phyloP scores from a whole-genome alignment of 2,888 invertebrate species.

The Mystacides longicornis region DNA sequence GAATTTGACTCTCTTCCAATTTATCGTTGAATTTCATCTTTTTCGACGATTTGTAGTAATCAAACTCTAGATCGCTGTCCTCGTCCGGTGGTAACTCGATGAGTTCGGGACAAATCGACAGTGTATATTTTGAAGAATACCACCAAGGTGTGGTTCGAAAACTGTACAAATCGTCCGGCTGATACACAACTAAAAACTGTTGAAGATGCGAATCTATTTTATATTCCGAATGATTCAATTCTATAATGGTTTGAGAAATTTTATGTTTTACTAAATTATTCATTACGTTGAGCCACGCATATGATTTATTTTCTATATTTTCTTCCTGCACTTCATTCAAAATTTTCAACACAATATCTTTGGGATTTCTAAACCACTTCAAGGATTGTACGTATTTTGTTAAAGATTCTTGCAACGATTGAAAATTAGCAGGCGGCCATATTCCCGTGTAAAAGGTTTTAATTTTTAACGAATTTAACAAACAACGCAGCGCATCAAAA shows the following conservation, averaged over 20 bases:
- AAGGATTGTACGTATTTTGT: slow-evolving; percentile 45
- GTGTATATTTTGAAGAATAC: slow-evolving; percentile 39
- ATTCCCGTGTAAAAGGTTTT: slow-evolving; percentile 37
- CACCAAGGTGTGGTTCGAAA: slow-evolving; percentile 54
- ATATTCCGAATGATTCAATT: slow-evolving; percentile 31
- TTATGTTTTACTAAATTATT: slow-evolving; percentile 50
- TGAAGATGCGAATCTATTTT: slow-evolving; percentile 2
- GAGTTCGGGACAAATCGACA: slow-evolving; percentile 27
- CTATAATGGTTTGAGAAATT: slow-evolving; percentile 41
- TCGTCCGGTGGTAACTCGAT: slow-evolving; percentile 37
- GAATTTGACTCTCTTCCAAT: slow-evolving; percentile 15
- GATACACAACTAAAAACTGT: slow-evolving; percentile 46
- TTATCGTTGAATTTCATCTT: slow-evolving; percentile 14
- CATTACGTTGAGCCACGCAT: slow-evolving; percentile 48
- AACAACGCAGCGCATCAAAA: slow-evolving; percentile 41
- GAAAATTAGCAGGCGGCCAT: slow-evolving; percentile 41
- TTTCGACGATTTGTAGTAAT: slow-evolving; percentile 8
- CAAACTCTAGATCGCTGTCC: slow-evolving; percentile 32
- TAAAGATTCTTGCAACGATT: slow-evolving; percentile 42
- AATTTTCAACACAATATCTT: slow-evolving; percentile 45
- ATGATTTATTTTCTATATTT: slow-evolving; percentile 34
- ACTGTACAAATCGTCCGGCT: slow-evolving; percentile 44
- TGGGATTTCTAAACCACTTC: slow-evolving; percentile 43
- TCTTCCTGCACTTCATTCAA: slow-evolving; percentile 35
- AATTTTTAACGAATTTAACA: slow-evolving; percentile 50